These are phyloP conservation scores for Paracyclopina nana DNA, from an alignment of 1,140 invertebrate species.

Conservation along the genomic window DNA sequence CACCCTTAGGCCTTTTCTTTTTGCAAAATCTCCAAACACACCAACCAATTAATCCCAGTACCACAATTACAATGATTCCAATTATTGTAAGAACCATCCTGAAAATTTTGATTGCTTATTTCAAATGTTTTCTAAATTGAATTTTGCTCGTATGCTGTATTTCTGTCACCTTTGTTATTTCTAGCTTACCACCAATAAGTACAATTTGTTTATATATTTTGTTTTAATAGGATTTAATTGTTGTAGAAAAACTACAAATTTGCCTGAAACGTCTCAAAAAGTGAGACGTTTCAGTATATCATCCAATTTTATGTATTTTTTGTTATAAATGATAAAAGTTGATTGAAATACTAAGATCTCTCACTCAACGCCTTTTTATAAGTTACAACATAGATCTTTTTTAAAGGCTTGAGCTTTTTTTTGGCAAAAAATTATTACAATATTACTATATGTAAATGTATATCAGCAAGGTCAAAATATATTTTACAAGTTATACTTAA, in stretches of 20 bases:
- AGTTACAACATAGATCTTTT: too few relatives aligned
- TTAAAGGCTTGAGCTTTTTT: too few relatives aligned
- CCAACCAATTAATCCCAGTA: slow-evolving; percentile 7
- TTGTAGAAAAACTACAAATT: not conserved
- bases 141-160: not conserved
- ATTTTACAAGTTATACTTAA: too few relatives aligned
- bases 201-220: not conserved
- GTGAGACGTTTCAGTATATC: too few relatives aligned
- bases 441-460: too few relatives aligned
- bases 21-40: slow-evolving; percentile 12
- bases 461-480: too few relatives aligned
- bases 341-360: too few relatives aligned
- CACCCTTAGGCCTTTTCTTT: slow-evolving; percentile 13
- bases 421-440: too few relatives aligned
- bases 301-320: too few relatives aligned
- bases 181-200: not conserved
- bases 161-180: not conserved
- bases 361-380: too few relatives aligned
- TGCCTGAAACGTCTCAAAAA: too few relatives aligned
- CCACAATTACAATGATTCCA: not conserved
- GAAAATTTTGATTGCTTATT: not conserved
- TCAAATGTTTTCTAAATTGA: not conserved
- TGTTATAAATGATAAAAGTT: too few relatives aligned
- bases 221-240: not conserved
- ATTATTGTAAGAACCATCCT: slow-evolving; percentile 13